Evolutionary conservation across 1,140 invertebrate species (phyloP).

Genomic region (Popillia japonica): DNA sequence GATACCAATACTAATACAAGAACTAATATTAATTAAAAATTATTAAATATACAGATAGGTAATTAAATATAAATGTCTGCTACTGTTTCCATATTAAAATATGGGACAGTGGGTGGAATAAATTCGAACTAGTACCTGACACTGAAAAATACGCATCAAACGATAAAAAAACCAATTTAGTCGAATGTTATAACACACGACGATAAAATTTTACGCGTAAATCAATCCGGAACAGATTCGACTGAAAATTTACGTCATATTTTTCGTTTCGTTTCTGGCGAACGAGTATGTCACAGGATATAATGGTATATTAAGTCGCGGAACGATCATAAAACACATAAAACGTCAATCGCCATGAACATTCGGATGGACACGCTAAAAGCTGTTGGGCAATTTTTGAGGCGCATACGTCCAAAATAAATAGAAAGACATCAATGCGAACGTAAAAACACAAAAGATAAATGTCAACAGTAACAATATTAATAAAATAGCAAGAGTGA

Average conservation of each 20-base stretch:
- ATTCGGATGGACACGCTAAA: neutral
- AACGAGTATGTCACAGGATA: neutral
- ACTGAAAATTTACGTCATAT: neutral
- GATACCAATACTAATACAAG: neutral
- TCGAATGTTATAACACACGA: neutral
- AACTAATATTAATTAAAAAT: neutral
- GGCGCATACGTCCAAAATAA: neutral
- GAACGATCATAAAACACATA: conserved; percentile 2
- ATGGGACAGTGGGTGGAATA: too few relatives aligned
- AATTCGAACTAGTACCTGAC: neutral
- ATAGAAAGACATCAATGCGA: neutral
- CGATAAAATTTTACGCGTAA: neutral
- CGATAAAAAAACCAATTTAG: neutral
- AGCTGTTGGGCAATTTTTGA: neutral
- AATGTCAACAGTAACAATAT: neutral
- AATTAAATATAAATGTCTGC: too few relatives aligned
- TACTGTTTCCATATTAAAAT: too few relatives aligned
- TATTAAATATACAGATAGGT: neutral
- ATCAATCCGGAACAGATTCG: neutral
- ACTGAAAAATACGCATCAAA: neutral
- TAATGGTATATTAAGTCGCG: conserved; percentile 23
- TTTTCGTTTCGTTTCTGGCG: neutral
- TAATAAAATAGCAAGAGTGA: neutral
- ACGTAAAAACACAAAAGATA: neutral
- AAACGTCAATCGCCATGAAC: conserved; percentile 25